Evolutionary conservation across 2,113 vertebrate species (phyloP), one percentile per base, ranked within the genome.

Genomic region (Percopsis transmontana): DNA sequence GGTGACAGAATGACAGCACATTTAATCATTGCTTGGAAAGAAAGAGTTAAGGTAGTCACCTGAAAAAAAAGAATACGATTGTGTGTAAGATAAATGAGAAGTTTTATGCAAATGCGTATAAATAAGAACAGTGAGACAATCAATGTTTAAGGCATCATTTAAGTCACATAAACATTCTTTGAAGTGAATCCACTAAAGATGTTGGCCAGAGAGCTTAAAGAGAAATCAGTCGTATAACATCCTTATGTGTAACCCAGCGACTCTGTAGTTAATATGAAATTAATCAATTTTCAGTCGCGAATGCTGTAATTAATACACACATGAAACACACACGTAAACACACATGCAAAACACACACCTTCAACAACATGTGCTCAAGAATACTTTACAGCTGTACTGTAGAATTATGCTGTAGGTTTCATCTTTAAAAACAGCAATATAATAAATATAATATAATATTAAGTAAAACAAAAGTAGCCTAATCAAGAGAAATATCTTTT

Each of bases 311-410:
- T 73, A 64, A 62, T 40, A n/a, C 12, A 24, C 23, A 54, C 45
- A 56, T 21, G 10, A 23, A 38, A 52, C 68, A n/a, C 48, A 21
- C 15, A 38, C 57, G 20, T 41, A n/a, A 38, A 20, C 58, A 51
- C 58, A 68, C 61, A 70, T 1, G 54, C 51, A 65, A 76, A 68
- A 53, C 12, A 19, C 66, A 51, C 48, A 66, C 18, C 7, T 54
- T 60, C 14, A 42, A 41, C 19, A 38, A 68, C 33, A 39, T 69
- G 45, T 16, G 57, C 55, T 45, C 15, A 20, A 14, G 11, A 7
- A 57, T 16, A 18, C n/a, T n/a, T n/a, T n/a, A n/a, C n/a, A n/a
- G n/a, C n/a, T n/a, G n/a, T 65, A 48, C 20, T 33, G 5, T 58
- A 58, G 5, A 11, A 40, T 19, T 20, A 21, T 14, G 21, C 58